Evolutionary conservation across 2,888 invertebrate species (phyloP), one percentile per base, ranked within the genome.

Genomic region (Amblyteles armatorius): DNA sequence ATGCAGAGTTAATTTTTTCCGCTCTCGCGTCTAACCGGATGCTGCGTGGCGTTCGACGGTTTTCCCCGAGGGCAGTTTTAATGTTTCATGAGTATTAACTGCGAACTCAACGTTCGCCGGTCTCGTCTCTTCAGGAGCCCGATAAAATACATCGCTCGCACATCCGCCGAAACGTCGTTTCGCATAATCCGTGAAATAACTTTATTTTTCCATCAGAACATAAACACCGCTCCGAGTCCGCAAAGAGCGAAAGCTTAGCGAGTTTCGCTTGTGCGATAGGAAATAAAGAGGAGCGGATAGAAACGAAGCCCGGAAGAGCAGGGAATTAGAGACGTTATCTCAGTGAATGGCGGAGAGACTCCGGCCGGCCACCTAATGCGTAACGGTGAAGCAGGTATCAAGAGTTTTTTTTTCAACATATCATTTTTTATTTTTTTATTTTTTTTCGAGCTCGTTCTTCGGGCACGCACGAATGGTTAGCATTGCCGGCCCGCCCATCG

Each of bases 401-500:
- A 79, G 48, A 52, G 57, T 60, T 68, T 40, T 40, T 48, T 69
- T 55, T 79, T 63, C 16, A 63, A 36, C 33, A 50, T 11, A 71
- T 80, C 50, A 16, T 60, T 76, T 77, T 72, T 40, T 82, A 72
- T 55, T 7, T 40, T 33, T 52, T 67, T 44, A 0, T 76, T 48
- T 68, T 83, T 87, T 87, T 85, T 72, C 73, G 84, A 86, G 81
- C 82, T 83, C 85, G 79, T 86, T 84, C 86, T 82, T 87, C 81
- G 85, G 89, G 88, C 88, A 89, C 89, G 88, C 88, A 89, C 90
- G 90, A 91, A 90, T 91, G 90, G 90, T 91, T 91, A 91, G 89
- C 90, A 89, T 90, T 87, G 88, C 87, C 85, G 86, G 86, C 86
- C 86, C 79, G 87, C 87, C 84, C 88, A 88, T 89, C 88, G 85